Evolutionary conservation across 2,888 invertebrate species (phyloP), one percentile per base, ranked within the genome.

Genomic region (Drosophila mimetica): DNA sequence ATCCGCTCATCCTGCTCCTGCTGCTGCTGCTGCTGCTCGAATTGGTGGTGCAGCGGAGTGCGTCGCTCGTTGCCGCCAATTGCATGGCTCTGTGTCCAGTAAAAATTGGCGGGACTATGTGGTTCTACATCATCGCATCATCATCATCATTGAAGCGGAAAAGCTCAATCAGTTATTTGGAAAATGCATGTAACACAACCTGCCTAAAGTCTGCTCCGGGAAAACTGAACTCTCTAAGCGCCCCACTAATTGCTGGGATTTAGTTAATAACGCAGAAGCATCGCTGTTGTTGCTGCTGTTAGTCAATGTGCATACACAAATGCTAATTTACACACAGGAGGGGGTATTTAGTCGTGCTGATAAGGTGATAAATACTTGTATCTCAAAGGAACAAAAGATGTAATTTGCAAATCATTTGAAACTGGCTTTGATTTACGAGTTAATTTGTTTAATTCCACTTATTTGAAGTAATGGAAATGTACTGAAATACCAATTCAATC

Each of bases 31-130:
- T n/a, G n/a, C n/a, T n/a, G n/a, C 20, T 50, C 66, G 4, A 67
- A 44, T 9, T 48, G 60, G 7, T 52, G 69, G 30, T 52, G 44
- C 25, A 70, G 76, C 78, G 95, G 94, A 77, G 93, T 92, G 81
- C 94, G 92, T 55, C 88, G 85, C 71, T 89, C 89, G 69, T 89
- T 89, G 88, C 93, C 94, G 75, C 94, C 94, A 90, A 95, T 94
- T 77, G 95, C 95, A 92, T 96, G 96, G 93, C 95, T 96, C 90
- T 95, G 95, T 77, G 95, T 94, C 91, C 95, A 94, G 93, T 95
- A 95, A 93, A 94, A 96, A 74, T 90, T 91, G 20, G 91, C 86
- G 55, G 91, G 89, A 73, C 88, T 89, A 57, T 90, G 88, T 60
- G 91, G 91, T 71, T 91, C 91, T 91, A 70, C 51, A 16, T 18